Evolutionary conservation across 2,113 vertebrate species (phyloP), one percentile per base, ranked within the genome.

Genomic region (Aleadryas rufinucha): DNA sequence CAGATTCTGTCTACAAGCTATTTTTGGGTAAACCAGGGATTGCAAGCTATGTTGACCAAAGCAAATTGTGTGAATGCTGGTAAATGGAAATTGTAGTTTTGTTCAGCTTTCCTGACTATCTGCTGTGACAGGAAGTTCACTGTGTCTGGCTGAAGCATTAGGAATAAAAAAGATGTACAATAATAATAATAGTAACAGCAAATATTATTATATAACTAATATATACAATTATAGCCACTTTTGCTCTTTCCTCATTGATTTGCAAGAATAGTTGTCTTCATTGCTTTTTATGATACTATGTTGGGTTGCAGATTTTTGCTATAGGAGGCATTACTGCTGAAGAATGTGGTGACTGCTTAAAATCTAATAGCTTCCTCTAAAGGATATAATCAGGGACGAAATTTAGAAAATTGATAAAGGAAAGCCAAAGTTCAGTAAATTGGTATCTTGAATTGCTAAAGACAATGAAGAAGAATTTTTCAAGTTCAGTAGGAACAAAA

Each of bases 11-110:
- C 88, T 93, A 50, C 69, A 87, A 81, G 56, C 79, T 75, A 92
- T 84, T 84, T 90, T 64, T 87, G 69, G 59, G 88, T 68, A 89
- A 90, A 92, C 76, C 69, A 84, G 88, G 68, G 88, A 81, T 60
- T 90, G 76, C 52, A 71, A 33, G 68, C 79, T 81, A 95, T 95
- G 83, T 86, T 52, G 53, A 94, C 47, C 21, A 84, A 95, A 93
- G 74, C 47, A 86, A 88, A 80, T 56, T 52, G 28, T 78, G n/a
- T 71, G 68, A 86, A 87, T 53, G 37, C n/a, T 96, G 57, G 92
- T 77, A 81, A 93, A 78, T 68, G 42, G 44, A 91, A 85, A 83
- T 9, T 41, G 23, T 30, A 80, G 49, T 75, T 90, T 81, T 85
- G 44, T 76, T 95, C 50, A 63, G 59, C 65, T 85, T 82, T 82